Conservation (phyloP, 2,797 vertebrate species). For the Acrocephalus scirpaceus region DNA sequence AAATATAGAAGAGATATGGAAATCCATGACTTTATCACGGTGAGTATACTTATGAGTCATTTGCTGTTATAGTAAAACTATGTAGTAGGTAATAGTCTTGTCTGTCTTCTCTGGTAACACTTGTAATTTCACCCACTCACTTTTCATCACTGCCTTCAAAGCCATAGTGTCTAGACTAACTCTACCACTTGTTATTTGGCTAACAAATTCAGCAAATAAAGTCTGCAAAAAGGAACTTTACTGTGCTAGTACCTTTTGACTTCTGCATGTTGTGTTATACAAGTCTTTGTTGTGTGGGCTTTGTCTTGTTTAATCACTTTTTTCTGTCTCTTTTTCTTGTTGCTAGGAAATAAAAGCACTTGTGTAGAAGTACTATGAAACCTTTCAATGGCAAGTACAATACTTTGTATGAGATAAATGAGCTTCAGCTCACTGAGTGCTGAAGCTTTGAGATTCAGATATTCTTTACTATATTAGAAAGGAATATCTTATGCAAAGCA, state of each 20-base stretch:
- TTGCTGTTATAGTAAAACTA: not conserved
- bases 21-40: slow-evolving; percentile 85
- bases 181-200: not conserved
- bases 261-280: not conserved
- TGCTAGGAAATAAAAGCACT: not conserved
- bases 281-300: not conserved
- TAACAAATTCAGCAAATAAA: not conserved
- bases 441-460: not conserved
- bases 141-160: not conserved
- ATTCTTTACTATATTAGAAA: not conserved
- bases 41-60: slow-evolving; percentile 52
- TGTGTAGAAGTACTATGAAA: not conserved
- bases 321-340: not conserved
- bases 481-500: not conserved
- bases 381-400: not conserved
- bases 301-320: not conserved
- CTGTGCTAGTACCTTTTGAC: not conserved
- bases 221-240: not conserved
- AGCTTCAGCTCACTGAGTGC: not conserved
- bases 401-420: not conserved
- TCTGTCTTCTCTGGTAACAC: not conserved
- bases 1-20: slow-evolving; percentile 91
- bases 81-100: not conserved
- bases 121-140: not conserved
- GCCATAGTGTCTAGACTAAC: not conserved